Evolutionary conservation across 2,797 vertebrate genomes (phyloP).

Genomic region (Chelmon rostratus): DNA sequence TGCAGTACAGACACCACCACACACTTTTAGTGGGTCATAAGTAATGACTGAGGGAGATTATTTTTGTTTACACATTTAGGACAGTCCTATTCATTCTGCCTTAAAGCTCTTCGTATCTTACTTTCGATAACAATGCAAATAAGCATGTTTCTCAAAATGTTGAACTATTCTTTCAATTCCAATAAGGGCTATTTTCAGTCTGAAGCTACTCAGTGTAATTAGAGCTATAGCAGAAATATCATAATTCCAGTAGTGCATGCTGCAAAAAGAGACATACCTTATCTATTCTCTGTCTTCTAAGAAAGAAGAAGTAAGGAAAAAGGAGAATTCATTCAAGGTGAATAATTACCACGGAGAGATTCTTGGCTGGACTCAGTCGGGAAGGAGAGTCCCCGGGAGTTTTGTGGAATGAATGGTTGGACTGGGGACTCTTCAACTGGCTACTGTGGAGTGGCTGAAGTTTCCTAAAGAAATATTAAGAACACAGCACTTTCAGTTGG

Average conservation of each 20-base stretch:
- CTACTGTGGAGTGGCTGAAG: slow-evolving; percentile 82
- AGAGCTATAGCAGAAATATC: slow-evolving; percentile 1
- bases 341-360: slow-evolving; percentile 84
- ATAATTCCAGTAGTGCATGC: slow-evolving; percentile 7
- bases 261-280: slow-evolving; percentile 35
- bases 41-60: not conserved
- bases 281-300: slow-evolving; percentile 24
- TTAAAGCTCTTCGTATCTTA: not conserved
- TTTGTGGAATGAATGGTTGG: slow-evolving; percentile 83
- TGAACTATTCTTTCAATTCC: slow-evolving; percentile 5
- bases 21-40: not conserved
- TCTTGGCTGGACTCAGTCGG: slow-evolving; percentile 87
- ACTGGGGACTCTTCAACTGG: slow-evolving; percentile 83
- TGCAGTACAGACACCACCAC: not conserved
- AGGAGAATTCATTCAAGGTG: slow-evolving; percentile 45
- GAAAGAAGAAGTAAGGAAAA: slow-evolving; percentile 17
- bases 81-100: not conserved
- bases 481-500: slow-evolving; percentile 67
- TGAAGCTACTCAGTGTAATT: slow-evolving; percentile 3
- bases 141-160: too few species aligned
- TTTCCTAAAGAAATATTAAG: slow-evolving; percentile 82
- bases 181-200: slow-evolving; percentile 17
- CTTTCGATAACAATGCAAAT: too few species aligned
- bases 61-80: not conserved
- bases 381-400: slow-evolving; percentile 85